These are phyloP conservation scores for Nibea coibor DNA, from an alignment of 2,113 vertebrate genomes.

Conservation along the genomic window DNA sequence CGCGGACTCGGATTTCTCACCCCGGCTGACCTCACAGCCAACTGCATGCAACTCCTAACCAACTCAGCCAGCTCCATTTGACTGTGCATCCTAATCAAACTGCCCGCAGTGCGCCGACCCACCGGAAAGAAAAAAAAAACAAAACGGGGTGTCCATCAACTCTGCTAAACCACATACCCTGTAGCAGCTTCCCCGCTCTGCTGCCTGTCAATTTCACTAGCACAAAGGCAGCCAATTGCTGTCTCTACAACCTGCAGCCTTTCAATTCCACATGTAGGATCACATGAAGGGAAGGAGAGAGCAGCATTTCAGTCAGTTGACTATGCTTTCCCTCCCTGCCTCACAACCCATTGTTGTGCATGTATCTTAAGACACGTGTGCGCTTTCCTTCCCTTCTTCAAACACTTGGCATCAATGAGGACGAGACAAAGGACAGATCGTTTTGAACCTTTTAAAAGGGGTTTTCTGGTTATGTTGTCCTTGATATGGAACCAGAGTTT, in stretches of 20 bases:
- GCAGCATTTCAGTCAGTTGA: conserved; percentile 17
- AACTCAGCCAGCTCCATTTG: conserved; percentile 47
- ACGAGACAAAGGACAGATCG: conserved; percentile 36
- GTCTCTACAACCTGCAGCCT: conserved; percentile 68
- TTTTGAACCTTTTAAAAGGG: conserved; percentile 35
- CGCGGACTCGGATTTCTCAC: conserved; percentile 8
- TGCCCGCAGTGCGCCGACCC: conserved; percentile 28
- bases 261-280: conserved; percentile 63
- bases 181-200: conserved; percentile 61
- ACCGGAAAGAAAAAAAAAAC: neutral
- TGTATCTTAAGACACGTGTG: conserved; percentile 15
- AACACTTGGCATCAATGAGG: conserved; percentile 44
- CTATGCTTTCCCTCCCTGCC: neutral
- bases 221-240: conserved; percentile 65
- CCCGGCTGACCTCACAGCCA: conserved; percentile 30
- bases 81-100: conserved; percentile 61
- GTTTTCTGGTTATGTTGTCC: conserved; percentile 4
- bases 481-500: conserved; percentile 17
- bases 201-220: conserved; percentile 74
- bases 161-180: conserved; percentile 60
- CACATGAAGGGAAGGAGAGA: conserved; percentile 31
- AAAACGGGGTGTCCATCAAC: conserved; percentile 52
- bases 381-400: conserved; percentile 10
- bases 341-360: conserved; percentile 18
- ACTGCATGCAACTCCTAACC: conserved; percentile 24